Conservation (phyloP, 2,888 invertebrate genomes). For the Drosophila neoperkinsi region DNA sequence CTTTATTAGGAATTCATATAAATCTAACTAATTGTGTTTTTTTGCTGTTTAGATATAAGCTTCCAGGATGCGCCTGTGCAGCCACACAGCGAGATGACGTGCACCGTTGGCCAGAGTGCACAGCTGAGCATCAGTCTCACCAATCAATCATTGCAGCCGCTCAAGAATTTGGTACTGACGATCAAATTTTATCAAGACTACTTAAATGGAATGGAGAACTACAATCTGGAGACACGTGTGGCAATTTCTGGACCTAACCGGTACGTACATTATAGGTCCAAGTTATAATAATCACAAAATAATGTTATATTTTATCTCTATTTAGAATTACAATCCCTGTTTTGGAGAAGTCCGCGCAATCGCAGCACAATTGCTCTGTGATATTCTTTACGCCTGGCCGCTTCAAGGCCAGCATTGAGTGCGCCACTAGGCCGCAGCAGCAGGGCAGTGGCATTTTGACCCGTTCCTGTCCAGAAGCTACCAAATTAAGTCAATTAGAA, state of each 20-base stretch:
- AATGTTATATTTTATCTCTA: conserved; percentile 1
- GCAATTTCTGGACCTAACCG: conserved; percentile 93
- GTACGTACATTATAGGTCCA: conserved; percentile 80
- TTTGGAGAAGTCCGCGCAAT: conserved; percentile 90
- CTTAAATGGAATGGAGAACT: conserved; percentile 93
- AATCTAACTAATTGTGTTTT: not conserved
- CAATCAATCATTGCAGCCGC: conserved; percentile 91
- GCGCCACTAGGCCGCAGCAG: conserved; percentile 87
- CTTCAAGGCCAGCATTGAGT: conserved; percentile 95
- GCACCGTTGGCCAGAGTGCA: conserved; percentile 92
- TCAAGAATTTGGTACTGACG: conserved; percentile 90
- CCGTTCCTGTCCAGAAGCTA: conserved; percentile 62
- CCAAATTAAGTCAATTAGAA: conserved; percentile 60
- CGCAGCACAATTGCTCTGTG: conserved; percentile 92
- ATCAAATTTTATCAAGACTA: conserved; percentile 96
- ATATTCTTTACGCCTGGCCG: conserved; percentile 95
- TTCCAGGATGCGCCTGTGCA: conserved; percentile 91
- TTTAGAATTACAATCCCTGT: conserved; percentile 88
- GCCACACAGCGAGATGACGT: conserved; percentile 92
- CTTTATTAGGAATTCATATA: not conserved
- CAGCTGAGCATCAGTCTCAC: conserved; percentile 90
- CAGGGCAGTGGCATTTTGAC: conserved; percentile 58
- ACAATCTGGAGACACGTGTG: conserved; percentile 92
- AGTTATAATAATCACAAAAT: not conserved
- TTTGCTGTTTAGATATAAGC: conserved; percentile 88